phyloP scores from a whole-genome alignment of 2,888 invertebrate species.

The Eristalis intricaria region DNA sequence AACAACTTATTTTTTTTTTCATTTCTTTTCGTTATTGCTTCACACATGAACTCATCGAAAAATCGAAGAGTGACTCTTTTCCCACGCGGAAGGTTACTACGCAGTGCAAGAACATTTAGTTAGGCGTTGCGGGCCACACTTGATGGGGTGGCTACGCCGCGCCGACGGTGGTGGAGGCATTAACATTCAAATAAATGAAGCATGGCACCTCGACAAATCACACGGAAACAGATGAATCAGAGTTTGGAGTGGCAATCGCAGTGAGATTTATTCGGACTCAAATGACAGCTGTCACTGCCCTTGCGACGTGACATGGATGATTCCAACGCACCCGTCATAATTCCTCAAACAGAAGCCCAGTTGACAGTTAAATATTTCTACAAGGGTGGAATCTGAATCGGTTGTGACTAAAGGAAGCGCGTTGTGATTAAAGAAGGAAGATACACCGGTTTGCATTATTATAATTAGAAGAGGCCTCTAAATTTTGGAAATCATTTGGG shows the following conservation, averaged over 20 bases:
- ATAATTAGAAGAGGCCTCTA: no score
- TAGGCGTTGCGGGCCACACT: conserved; percentile 16
- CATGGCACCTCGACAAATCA: conserved; percentile 8
- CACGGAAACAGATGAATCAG: not conserved
- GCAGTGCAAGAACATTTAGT: conserved; percentile 28
- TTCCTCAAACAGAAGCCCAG: not conserved
- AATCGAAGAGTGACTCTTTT: conserved; percentile 29
- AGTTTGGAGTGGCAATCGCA: not conserved
- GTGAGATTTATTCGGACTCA: not conserved
- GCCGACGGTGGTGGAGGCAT: not conserved
- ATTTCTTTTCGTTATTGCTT: conserved; percentile 20
- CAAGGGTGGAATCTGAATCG: not conserved
- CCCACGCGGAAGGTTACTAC: conserved; percentile 43
- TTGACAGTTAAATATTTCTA: not conserved
- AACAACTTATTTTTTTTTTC: not conserved
- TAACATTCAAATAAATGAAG: conserved; percentile 24
- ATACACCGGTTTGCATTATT: no score
- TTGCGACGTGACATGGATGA: conserved; percentile 1
- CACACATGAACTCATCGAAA: conserved; percentile 44
- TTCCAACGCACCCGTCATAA: conserved; percentile 1
- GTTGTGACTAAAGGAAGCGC: not conserved
- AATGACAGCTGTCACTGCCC: not conserved
- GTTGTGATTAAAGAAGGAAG: not conserved
- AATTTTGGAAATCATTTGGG: no score
- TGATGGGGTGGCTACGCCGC: not conserved